Evolutionary conservation across 53 echinoderm and acorn worm species (phyloP).

Genomic region (Holothuria scabra): DNA sequence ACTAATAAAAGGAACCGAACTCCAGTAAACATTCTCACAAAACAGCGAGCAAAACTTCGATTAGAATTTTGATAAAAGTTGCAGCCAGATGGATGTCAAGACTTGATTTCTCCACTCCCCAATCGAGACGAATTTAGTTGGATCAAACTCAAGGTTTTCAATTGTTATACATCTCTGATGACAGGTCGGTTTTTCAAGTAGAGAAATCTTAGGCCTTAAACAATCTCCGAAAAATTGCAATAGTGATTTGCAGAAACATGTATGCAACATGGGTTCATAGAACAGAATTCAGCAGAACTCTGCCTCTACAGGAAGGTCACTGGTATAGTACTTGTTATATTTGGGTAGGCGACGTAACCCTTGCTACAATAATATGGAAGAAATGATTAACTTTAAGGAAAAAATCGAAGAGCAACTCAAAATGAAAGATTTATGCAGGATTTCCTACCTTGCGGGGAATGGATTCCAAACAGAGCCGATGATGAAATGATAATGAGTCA

Average conservation of each 20-base stretch:
- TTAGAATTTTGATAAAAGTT: slow-evolving; percentile 42
- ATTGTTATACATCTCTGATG: not conserved
- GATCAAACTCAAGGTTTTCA: not conserved
- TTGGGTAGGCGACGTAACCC: slow-evolving; percentile 58
- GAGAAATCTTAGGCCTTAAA: slow-evolving; percentile 54
- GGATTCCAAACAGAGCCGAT: not conserved
- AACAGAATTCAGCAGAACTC: slow-evolving; percentile 35
- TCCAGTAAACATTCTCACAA: not conserved
- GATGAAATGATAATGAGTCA: not conserved
- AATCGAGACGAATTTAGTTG: not conserved
- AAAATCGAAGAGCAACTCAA: slow-evolving; percentile 41
- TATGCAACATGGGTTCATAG: slow-evolving; percentile 34
- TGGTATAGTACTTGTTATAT: slow-evolving; percentile 18
- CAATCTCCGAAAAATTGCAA: slow-evolving; percentile 52
- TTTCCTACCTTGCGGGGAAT: not conserved
- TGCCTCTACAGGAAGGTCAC: slow-evolving; percentile 40
- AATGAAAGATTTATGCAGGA: slow-evolving; percentile 23
- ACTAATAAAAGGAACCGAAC: slow-evolving; percentile 49
- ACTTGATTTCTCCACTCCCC: no score
- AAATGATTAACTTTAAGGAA: slow-evolving; percentile 18
- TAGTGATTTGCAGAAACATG: slow-evolving; percentile 33
- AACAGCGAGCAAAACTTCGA: not conserved
- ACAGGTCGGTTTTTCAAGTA: not conserved
- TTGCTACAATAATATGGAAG: slow-evolving; percentile 47
- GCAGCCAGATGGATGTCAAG: slow-evolving; percentile 52